Percentiles rank a stretch among this genome's conserved stretches.
phyloP scores from a whole-genome alignment of 2,888 invertebrate genomes.

The Drosophila limbata region DNA sequence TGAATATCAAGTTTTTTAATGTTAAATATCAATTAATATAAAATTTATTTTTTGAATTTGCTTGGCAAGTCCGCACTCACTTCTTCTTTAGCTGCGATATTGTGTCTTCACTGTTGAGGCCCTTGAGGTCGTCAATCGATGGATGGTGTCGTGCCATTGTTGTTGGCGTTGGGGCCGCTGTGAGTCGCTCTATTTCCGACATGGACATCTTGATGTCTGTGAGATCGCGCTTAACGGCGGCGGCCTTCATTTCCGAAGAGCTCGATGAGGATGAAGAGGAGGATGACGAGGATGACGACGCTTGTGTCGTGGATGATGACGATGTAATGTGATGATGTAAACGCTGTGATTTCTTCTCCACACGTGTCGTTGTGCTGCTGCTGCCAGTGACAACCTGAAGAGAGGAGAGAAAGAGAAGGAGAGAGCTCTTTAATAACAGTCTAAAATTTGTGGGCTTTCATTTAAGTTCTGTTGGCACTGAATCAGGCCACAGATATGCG shows the following conservation, averaged over 20 bases:
- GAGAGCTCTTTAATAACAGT: constrained; percentile 10
- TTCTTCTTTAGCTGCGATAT: constrained; percentile 82
- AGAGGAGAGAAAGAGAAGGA: neutral
- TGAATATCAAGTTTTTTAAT: no score
- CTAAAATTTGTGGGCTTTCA: neutral
- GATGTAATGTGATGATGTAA: constrained; percentile 84
- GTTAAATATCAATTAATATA: no score
- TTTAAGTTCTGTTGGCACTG: constrained; percentile 16
- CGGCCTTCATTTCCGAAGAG: constrained; percentile 92
- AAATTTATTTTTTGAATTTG: no score
- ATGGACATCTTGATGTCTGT: constrained; percentile 90
- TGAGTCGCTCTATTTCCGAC: constrained; percentile 89
- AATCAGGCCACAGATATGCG: constrained; percentile 37
- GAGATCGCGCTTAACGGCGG: constrained; percentile 93
- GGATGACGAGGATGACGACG: constrained; percentile 86
- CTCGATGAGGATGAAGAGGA: constrained; percentile 85
- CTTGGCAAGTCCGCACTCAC: constrained; percentile 57
- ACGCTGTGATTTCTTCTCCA: constrained; percentile 85
- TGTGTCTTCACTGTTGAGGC: constrained; percentile 81
- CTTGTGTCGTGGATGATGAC: constrained; percentile 84
- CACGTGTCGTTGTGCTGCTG: constrained; percentile 85
- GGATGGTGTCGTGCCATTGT: constrained; percentile 61
- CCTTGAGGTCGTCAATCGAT: constrained; percentile 82
- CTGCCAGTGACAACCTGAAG: constrained; percentile 85
- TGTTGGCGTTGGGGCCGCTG: constrained; percentile 30